These are phyloP conservation scores for Cryptoprocta ferox DNA, from an alignment of 2,797 vertebrate genomes.

Conservation along the genomic window DNA sequence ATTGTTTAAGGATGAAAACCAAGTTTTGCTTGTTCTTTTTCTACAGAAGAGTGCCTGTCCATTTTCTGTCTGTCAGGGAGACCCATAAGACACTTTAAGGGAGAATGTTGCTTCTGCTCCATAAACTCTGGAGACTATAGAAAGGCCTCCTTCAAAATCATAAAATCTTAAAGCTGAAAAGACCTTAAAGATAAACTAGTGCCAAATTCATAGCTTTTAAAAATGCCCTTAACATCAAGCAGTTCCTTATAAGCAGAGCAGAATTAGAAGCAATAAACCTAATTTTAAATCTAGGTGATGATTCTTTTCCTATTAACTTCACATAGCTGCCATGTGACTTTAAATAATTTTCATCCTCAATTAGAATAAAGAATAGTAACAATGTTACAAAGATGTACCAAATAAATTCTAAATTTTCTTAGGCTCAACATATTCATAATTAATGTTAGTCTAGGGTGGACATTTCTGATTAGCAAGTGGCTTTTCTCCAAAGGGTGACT, in stretches of 20 bases:
- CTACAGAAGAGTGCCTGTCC: neutral
- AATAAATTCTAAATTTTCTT: neutral
- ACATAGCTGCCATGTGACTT: neutral
- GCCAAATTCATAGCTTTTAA: neutral
- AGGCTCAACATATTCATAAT: neutral
- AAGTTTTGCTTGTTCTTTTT: neutral
- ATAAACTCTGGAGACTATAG: neutral
- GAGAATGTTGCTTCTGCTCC: neutral
- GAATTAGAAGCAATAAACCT: neutral
- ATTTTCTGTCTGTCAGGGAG: conserved; percentile 1
- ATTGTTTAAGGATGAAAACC: conserved; percentile 7
- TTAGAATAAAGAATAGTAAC: neutral
- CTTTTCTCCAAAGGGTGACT: neutral
- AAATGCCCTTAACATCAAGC: neutral
- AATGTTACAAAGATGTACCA: neutral
- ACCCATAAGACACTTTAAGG: neutral
- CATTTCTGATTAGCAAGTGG: neutral
- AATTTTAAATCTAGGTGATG: neutral
- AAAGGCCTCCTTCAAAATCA: conserved; percentile 28
- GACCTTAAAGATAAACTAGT: conserved; percentile 13
- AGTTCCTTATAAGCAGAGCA: neutral
- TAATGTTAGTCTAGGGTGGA: neutral
- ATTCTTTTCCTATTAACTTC: conserved; percentile 1
- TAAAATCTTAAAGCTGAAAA: neutral
- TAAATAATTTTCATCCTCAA: neutral